Evolutionary conservation across 2,888 invertebrate species (phyloP), one percentile per base, ranked within the genome.

Genomic region (Agonopterix heracliana): DNA sequence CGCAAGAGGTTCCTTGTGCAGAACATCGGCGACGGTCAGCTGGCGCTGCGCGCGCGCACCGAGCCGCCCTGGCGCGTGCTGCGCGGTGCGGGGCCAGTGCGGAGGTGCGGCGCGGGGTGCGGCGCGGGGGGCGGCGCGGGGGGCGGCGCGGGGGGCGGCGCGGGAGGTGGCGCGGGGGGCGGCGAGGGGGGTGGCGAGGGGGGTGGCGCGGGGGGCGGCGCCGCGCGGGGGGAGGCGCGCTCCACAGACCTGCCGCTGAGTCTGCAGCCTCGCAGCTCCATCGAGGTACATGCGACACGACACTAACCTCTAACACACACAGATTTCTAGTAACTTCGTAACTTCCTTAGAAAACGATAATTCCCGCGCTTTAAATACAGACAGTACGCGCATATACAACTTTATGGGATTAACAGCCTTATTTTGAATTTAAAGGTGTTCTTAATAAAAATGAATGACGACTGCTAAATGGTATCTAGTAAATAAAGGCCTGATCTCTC

Each of bases 1-100:
- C 78, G 81, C 42, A 81, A 79, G 52, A 66, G 60, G 1, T 66
- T 81, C 49, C 60, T 51, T 9, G 50, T 75, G 1, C 57, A 59
- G 48, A 83, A 84, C 63, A 59, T 68, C 1, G 79, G 81, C 17
- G 61, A 57, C 36, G 78, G 76, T 0, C 57, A 54, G 0, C 49
- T 78, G 42, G 47, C 54, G 4, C 5, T 8, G 17, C 10, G 34
- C 2, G 63, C 65, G 9, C 44, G 50, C 5, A 66, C 73, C 1
- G 34, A 13, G 8, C 43, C 48, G 8, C 76, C 77, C 1, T 82
- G 82, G 82, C 48, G 57, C 35, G 44, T 81, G 36, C 51, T 71
- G 34, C 34, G n/a, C 34, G 44, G 44, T 26, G 26, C 10, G 47
- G 12, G 40, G n/a, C 53, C 17, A 5, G 52, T 3, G 38, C 40